Percentiles rank a stretch among this genome's conserved stretches.
Conservation (phyloP, 2,797 vertebrate species). For the Denticeps clupeoides region DNA sequence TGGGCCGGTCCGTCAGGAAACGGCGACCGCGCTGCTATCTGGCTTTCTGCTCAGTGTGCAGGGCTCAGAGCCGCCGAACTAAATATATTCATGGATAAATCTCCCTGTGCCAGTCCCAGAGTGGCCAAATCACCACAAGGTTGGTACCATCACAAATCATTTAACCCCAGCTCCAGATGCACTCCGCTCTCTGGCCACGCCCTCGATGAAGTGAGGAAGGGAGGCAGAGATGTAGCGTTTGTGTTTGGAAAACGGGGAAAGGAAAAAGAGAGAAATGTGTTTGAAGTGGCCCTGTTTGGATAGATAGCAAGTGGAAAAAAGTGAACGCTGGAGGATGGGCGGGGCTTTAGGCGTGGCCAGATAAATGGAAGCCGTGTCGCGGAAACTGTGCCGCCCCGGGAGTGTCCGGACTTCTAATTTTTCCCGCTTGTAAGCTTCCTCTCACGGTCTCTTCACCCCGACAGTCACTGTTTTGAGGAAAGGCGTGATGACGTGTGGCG, state of each 20-base stretch:
- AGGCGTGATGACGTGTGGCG: no score
- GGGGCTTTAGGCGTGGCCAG: conserved; percentile 33
- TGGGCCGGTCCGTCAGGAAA: no score
- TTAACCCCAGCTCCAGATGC: no score
- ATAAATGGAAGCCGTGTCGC: conserved; percentile 30
- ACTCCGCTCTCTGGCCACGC: no score
- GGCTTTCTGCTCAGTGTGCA: no score
- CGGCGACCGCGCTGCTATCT: no score
- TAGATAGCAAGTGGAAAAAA: conserved; percentile 30
- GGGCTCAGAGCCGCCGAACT: no score
- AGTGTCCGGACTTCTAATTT: conserved; percentile 29
- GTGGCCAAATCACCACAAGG: no score
- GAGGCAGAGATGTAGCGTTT: conserved; percentile 3
- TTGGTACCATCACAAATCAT: no score
- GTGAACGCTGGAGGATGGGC: conserved; percentile 33
- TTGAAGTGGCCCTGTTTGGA: conserved; percentile 6
- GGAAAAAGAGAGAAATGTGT: not conserved
- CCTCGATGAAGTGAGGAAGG: conserved; percentile 9
- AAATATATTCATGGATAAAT: no score
- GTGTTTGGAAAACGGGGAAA: not conserved
- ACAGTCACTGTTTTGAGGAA: no score
- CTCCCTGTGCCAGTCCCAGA: no score
- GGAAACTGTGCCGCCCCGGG: conserved; percentile 36
- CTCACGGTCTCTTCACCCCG: conserved; percentile 11
- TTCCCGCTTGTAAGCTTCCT: conserved; percentile 16